phyloP scores from a whole-genome alignment of 2,888 invertebrate genomes.

The Teleogryllus oceanicus region DNA sequence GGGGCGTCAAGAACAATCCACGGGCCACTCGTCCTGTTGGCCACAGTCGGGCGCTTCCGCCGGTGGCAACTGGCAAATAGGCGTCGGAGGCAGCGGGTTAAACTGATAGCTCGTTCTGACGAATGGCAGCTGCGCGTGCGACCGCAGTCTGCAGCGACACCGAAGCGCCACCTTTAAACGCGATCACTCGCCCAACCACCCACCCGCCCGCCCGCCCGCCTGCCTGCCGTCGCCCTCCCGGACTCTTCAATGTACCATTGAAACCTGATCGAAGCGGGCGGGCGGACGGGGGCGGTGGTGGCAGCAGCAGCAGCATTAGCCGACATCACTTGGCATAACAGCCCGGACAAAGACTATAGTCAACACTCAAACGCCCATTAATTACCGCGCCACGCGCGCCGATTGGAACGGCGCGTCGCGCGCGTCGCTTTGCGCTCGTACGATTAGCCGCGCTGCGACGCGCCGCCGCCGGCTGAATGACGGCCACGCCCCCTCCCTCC shows the following conservation, averaged over 20 bases:
- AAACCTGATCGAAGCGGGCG: neutral
- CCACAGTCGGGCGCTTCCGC: no score
- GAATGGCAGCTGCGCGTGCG: neutral
- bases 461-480: no score
- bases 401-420: neutral
- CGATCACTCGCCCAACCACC: no score
- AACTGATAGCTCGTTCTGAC: constrained; percentile 18
- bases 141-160: neutral
- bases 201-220: no score
- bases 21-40: no score
- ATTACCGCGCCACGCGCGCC: neutral
- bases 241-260: constrained; percentile 9
- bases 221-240: neutral
- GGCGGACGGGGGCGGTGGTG: neutral
- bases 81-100: neutral
- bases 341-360: constrained; percentile 1
- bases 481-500: no score
- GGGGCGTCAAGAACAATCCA: no score
- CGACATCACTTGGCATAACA: constrained; percentile 18
- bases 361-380: constrained; percentile 18
- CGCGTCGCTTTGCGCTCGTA: neutral
- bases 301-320: neutral
- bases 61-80: neutral
- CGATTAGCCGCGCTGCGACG: neutral
- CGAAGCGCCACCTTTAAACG: neutral